Conservation (phyloP, 2,888 invertebrate species). For the Volucella bombylans region DNA sequence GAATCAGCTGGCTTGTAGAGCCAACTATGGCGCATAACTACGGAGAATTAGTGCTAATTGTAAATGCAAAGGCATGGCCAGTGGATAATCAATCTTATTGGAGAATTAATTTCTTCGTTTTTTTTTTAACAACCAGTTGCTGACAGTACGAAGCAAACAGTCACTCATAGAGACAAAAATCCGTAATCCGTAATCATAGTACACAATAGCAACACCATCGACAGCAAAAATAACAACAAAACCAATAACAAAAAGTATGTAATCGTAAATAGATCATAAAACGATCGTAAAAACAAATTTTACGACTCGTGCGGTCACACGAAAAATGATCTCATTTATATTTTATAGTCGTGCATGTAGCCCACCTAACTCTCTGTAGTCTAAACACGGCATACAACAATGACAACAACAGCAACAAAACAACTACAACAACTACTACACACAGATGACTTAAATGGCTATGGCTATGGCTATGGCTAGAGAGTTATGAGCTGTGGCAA, state of each 20-base stretch:
- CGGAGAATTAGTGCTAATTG: conserved; percentile 42
- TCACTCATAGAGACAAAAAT: conserved; percentile 26
- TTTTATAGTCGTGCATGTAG: conserved; percentile 67
- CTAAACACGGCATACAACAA: too few relatives aligned
- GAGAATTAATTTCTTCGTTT: conserved; percentile 28
- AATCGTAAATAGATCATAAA: conserved; percentile 82
- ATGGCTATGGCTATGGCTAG: too few relatives aligned
- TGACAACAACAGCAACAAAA: too few relatives aligned
- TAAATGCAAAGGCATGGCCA: conserved; percentile 49
- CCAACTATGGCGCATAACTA: conserved; percentile 21
- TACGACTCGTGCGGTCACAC: conserved; percentile 77
- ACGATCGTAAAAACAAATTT: conserved; percentile 80
- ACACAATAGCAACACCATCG: conserved; percentile 43
- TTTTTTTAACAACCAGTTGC: conserved; percentile 42
- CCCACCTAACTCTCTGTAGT: conserved; percentile 36
- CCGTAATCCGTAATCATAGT: conserved; percentile 30
- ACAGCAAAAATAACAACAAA: conserved; percentile 58
- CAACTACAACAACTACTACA: too few relatives aligned
- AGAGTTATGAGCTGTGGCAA: too few relatives aligned
- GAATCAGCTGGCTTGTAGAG: neutral
- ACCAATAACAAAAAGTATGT: conserved; percentile 77
- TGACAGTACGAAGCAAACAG: conserved; percentile 16
- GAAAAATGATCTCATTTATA: conserved; percentile 75
- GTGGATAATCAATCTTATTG: conserved; percentile 56
- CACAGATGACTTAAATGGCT: too few relatives aligned